Evolutionary conservation across 1,140 invertebrate genomes (phyloP).

Genomic region (Cyphomyrmex costatus): DNA sequence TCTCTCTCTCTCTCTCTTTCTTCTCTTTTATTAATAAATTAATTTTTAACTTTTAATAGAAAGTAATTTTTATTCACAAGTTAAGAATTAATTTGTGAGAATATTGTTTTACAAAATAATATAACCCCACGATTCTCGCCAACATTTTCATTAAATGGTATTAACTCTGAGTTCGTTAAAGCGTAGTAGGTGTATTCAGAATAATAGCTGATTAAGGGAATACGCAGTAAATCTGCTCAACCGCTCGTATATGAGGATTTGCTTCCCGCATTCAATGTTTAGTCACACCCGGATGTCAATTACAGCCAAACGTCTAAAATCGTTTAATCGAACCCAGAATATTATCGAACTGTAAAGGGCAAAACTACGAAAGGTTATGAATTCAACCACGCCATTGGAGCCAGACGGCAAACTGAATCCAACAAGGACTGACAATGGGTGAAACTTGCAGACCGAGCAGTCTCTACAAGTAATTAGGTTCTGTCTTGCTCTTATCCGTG

Average conservation of each 20-base stretch:
- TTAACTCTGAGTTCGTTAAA: background rate
- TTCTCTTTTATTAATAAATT: background rate
- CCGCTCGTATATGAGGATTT: background rate
- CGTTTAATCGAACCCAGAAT: conserved; percentile 63
- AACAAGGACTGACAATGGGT: conserved; percentile 52
- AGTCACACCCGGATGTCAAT: conserved; percentile 55
- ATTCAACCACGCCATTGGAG: conserved; percentile 68
- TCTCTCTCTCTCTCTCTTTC: background rate
- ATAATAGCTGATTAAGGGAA: background rate
- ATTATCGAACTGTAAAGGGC: conserved; percentile 37
- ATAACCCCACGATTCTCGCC: background rate
- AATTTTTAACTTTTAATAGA: conserved; percentile 3
- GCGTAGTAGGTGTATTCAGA: too few species aligned
- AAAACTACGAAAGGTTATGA: conserved; percentile 64
- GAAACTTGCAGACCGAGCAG: conserved; percentile 57
- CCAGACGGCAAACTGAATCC: conserved; percentile 73
- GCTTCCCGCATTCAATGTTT: conserved; percentile 46
- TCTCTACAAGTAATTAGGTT: conserved; percentile 70
- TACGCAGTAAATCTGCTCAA: background rate
- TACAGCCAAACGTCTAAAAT: conserved; percentile 65
- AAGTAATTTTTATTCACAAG: background rate
- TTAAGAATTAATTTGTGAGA: background rate
- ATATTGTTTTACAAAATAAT: background rate
- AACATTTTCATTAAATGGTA: conserved; percentile 14
- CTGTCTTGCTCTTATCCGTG: conserved; percentile 6